Evolutionary conservation across 2,888 invertebrate species (phyloP).

Genomic region (Drosophila neonasuta): DNA sequence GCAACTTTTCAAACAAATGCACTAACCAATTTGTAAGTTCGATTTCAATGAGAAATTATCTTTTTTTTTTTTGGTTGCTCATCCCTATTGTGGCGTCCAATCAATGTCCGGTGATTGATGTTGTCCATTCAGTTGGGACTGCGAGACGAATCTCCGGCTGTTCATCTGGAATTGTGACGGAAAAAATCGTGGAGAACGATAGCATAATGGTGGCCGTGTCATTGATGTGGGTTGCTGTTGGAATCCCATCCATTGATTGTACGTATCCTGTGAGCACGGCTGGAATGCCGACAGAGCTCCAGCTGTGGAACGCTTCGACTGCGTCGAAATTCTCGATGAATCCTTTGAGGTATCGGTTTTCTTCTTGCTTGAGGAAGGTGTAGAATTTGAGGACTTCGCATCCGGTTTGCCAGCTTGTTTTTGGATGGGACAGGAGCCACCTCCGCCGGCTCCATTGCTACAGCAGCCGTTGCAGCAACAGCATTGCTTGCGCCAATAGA

Average conservation of each 20-base stretch:
- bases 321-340: neutral
- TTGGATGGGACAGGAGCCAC: slow-evolving; percentile 15
- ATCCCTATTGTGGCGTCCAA: slow-evolving; percentile 29
- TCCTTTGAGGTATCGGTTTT: neutral
- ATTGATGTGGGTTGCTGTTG: slow-evolving; percentile 8
- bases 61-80: neutral
- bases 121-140: neutral
- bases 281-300: slow-evolving; percentile 16
- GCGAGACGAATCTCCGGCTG: neutral
- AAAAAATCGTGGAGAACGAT: neutral
- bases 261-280: slow-evolving; percentile 8
- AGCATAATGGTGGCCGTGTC: neutral
- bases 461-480: slow-evolving; percentile 20
- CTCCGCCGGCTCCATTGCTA: slow-evolving; percentile 1
- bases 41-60: neutral
- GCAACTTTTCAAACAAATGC: slow-evolving; percentile 4
- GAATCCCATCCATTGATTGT: slow-evolving; percentile 30
- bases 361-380: neutral
- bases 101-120: slow-evolving; percentile 11
- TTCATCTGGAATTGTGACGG: neutral
- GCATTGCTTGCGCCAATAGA: slow-evolving; percentile 36
- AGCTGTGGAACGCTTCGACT: slow-evolving; percentile 11
- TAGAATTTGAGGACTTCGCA: neutral
- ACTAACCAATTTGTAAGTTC: slow-evolving; percentile 25
- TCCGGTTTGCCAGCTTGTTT: neutral